phyloP scores from a whole-genome alignment of 2,797 vertebrate genomes.

The Helarctos malayanus region DNA sequence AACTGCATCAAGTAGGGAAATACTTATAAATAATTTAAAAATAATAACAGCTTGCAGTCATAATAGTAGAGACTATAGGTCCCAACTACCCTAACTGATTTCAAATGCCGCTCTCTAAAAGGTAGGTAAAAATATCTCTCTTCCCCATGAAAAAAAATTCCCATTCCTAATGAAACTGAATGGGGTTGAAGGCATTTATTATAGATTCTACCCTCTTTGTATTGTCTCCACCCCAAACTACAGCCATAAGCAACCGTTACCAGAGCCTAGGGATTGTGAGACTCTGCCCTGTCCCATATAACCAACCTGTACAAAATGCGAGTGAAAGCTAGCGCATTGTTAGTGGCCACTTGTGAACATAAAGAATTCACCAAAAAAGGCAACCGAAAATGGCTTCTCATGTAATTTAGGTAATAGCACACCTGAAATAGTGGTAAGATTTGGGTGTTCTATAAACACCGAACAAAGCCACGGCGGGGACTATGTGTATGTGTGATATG shows the following conservation, averaged over 20 bases:
- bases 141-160: background rate
- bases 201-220: background rate
- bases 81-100: background rate
- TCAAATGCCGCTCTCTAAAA: background rate
- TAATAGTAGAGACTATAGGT: background rate
- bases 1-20: background rate
- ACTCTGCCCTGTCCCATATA: background rate
- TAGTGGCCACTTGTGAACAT: background rate
- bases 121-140: background rate
- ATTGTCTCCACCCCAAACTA: background rate
- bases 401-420: background rate
- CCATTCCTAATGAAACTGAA: background rate
- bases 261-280: background rate
- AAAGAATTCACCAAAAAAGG: background rate
- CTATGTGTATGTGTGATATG: background rate
- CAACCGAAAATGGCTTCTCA: background rate
- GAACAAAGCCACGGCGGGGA: background rate
- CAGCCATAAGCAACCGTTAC: background rate
- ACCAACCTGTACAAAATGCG: background rate
- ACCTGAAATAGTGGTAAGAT: slow-evolving; percentile 17
- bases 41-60: background rate
- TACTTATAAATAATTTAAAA: slow-evolving; percentile 48
- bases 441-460: background rate
- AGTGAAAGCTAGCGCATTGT: background rate
- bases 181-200: background rate